A percentile compares a stretch with the other conserved stretches of the same genome.
These are phyloP conservation scores for Oxyteleia sp. DNA, from an alignment of 2,888 invertebrate genomes.

Conservation along the genomic window DNA sequence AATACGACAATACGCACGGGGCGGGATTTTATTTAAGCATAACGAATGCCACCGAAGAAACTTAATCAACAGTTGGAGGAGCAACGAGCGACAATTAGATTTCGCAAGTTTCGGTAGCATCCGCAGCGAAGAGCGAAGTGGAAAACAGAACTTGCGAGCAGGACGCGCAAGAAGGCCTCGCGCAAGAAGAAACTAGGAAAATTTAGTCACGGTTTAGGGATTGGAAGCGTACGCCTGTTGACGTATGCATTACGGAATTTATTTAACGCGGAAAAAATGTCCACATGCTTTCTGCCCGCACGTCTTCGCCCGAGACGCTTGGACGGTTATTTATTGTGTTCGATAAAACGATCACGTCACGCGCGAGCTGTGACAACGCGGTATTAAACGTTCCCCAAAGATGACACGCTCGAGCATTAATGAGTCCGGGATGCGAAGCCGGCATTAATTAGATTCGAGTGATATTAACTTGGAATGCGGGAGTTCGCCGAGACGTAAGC, in stretches of 20 bases:
- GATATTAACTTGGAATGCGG: constrained; percentile 53
- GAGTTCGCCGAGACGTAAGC: too few relatives aligned
- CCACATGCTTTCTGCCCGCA: constrained; percentile 12
- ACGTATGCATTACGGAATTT: constrained; percentile 36
- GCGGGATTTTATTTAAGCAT: constrained; percentile 4
- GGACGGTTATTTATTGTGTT: constrained; percentile 27
- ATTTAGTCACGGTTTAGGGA: too few relatives aligned
- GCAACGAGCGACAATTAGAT: constrained; percentile 49
- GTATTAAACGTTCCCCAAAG: constrained; percentile 40
- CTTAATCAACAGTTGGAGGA: constrained; percentile 43
- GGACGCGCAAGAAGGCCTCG: too few relatives aligned
- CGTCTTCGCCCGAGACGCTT: too few relatives aligned
- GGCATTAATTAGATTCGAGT: constrained; percentile 56
- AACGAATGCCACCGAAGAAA: constrained; percentile 25
- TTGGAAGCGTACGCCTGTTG: too few relatives aligned
- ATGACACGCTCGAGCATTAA: constrained; percentile 52
- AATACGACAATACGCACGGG: constrained; percentile 15
- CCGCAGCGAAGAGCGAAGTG: constrained; percentile 8
- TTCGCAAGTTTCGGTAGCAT: constrained; percentile 50
- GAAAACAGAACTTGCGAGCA: background rate
- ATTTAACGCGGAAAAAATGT: constrained; percentile 41
- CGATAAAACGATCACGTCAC: constrained; percentile 33
- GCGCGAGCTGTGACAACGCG: constrained; percentile 4
- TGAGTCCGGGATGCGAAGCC: constrained; percentile 50
- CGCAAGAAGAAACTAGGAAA: too few relatives aligned